Base-by-base conservation (phyloP, 2,113 vertebrate genomes). In the Calypte anna region DNA sequence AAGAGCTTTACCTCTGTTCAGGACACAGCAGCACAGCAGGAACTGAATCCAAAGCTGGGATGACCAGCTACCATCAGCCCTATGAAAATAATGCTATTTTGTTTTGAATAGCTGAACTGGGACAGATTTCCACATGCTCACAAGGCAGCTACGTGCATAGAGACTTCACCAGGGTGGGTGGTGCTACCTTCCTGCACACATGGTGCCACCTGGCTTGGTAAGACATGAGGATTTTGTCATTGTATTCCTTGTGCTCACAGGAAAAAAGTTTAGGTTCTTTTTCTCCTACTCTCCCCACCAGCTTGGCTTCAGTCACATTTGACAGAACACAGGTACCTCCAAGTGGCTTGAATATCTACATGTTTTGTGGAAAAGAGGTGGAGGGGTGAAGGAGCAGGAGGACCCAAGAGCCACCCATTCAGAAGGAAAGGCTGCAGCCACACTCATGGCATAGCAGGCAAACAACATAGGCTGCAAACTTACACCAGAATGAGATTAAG, bases 1-100 rank as follows among this genome's bases (percentile, higher is more conserved):
- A 82, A 78, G 50, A 38, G 59, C 9, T 66, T n/a, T 36, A 8
- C 24, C 28, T 62, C 33, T 81, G 24, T 14, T 46, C 22, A 73
- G 53, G 43, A 66, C 44, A 51, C 16, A 59, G 46, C 6, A 82
- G 44, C 33, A 31, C 27, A 61, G 12, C 24, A 33, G 40, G 40
- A 83, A 51, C 57, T n/a, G 6, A 3, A 17, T 18, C 27, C 33
- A 25, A 54, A 25, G 14, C 25, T 70, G 31, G 9, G 10, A 31
- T 0, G 0, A 86, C 22, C 14, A 40, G 1, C 1, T 10, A 25
- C 12, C 9, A 27, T 19, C 33, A 66, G 24, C 24, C 7, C 36
- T 16, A 21, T 13, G 59, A n/a, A 40, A 82, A 51, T 15, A 48
- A 36, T 17, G 14, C 9, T 23, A 21, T 1, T 64, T 72, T n/a